Evolutionary conservation across 2,797 vertebrate genomes (phyloP).

Genomic region (Catostomus latipinnis): DNA sequence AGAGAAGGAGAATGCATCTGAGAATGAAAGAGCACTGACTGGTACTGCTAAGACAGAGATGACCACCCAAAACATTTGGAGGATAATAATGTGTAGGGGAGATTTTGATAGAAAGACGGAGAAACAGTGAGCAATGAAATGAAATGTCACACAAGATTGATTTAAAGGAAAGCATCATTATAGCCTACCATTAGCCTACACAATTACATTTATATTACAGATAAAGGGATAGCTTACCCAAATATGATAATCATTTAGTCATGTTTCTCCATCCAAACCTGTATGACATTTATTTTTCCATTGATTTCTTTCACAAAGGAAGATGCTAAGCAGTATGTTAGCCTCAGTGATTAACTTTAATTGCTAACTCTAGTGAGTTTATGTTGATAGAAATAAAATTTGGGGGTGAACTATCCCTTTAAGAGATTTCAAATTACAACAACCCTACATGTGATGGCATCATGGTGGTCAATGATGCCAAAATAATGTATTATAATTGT

Average conservation of each 20-base stretch:
- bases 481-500: neutral
- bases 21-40: neutral
- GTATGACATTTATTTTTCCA: too few relatives aligned
- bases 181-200: neutral
- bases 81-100: neutral
- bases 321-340: neutral
- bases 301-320: too few relatives aligned
- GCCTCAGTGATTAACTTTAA: too few relatives aligned
- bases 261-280: constrained; percentile 1
- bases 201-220: neutral
- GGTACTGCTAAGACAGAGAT: constrained; percentile 12
- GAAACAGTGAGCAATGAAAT: neutral
- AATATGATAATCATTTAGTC: neutral
- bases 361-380: too few relatives aligned
- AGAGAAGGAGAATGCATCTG: constrained; percentile 16
- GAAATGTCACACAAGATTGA: neutral
- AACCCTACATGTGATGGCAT: neutral
- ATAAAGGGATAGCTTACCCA: constrained; percentile 16
- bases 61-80: constrained; percentile 22
- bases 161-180: constrained; percentile 5
- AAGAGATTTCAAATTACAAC: neutral
- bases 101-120: neutral
- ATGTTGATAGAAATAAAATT: too few relatives aligned
- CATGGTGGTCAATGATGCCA: neutral
- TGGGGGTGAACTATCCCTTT: too few relatives aligned